Evolutionary conservation across 2,797 vertebrate species (phyloP), one percentile per base, ranked within the genome.

Genomic region (Varecia variegata): DNA sequence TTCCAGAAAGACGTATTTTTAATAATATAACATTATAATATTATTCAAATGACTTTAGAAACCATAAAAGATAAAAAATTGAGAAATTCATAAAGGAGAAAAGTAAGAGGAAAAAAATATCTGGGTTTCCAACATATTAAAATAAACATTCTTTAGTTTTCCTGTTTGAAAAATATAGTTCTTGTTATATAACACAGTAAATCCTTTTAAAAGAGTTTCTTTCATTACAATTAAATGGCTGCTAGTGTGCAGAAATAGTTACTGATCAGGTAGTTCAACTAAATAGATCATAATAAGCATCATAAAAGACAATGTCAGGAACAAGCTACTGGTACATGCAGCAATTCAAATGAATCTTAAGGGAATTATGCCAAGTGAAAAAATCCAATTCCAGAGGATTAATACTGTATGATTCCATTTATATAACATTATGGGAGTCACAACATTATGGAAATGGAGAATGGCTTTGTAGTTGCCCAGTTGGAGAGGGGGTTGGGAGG

Each of bases 281-380:
- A 38, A 52, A 60, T 40, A 84, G 40, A 62, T 70, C 45, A 43
- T 71, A 70, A 45, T 81, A 85, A 73, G 62, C 14, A 73, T 52
- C 74, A 18, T 94, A 77, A 83, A 58, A 81, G 62, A 62, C 56
- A 60, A 2, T 50, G n/a, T 83, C 38, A 83, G 50, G 40, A 35
- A 43, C 4, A 10, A 79, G 71, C 35, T 77, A 7, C 52, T 89
- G 30, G 20, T 85, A 38, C 35, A 82, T 3, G 1, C 8, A 81
- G 35, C 54, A 86, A 35, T 52, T 95, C 89, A 27, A 52, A 68
- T 96, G 21, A 85, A 67, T 74, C 70, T 95, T 84, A n/a, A 82
- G 47, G 38, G 40, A 80, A 93, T 74, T 89, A 40, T 88, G 30
- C 68, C 60, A 5, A 89, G 11, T 76, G 56, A 65, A 88, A 96